Evolutionary conservation across 30 jellyfish, hydroid and myxozoan genomes (phyloP), one percentile per base, ranked within the genome.

Genomic region (Turritopsis dohrnii): DNA sequence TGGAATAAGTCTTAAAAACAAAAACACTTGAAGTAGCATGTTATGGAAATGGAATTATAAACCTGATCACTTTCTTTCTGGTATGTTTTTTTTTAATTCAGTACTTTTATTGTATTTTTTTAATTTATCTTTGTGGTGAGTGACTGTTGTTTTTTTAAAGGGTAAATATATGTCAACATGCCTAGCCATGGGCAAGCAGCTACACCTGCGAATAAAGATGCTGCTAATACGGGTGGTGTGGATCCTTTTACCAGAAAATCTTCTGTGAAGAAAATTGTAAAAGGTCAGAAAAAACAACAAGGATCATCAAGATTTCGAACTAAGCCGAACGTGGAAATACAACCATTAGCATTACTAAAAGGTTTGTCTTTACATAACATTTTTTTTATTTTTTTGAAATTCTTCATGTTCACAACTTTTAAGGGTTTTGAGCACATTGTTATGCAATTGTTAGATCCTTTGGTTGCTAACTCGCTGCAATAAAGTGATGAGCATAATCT

Each of bases 201-300:
- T 24, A 24, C 86, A 71, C 87, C 53, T 29, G 76, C 41, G 9
- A 71, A n/a, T 28, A 82, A 82, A 71, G 83, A 66, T 71, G 73
- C 53, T 24, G 85, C 81, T 21, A 74, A 26, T 24, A 26, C 28
- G 25, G 74, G 54, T 81, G 30, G 65, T 72, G 66, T 86, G 29
- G 99, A 94, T 86, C 99, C 99, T 30, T 94, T 94, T 71, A 88
- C 96, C 17, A 82, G 99, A 81, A 94, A 94, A 75, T 74, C 99
- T 16, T 94, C 99, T 30, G 99, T 94, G 19, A 94, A 94, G 71
- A 94, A 94, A 88, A 89, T 94, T 26, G 90, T 86, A 23, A 94
- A 94, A 73, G 94, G 95, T 31, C 97, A 81, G 92, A 94, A 94
- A 79, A 94, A 94, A 80, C 99, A 94, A 77, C 99, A 94, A 72